Base-by-base conservation (phyloP, 2,113 vertebrate species). In the Delphinus delphis region DNA sequence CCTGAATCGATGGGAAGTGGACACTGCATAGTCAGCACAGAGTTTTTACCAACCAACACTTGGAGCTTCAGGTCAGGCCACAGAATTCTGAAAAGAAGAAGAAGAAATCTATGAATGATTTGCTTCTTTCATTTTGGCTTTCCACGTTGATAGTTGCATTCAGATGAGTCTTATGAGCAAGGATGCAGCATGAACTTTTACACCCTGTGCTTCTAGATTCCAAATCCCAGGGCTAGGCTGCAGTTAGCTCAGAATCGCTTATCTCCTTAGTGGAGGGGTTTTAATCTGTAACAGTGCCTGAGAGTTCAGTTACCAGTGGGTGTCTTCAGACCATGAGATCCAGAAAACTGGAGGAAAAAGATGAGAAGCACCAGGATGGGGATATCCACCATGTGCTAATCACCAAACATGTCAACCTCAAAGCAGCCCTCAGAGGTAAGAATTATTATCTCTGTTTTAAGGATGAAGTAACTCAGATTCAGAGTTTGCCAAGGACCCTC, bases 1-100 rank as follows among this genome's bases (percentile, higher is more conserved):
- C 41, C 44, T 26, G 77, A 88, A 41, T 70, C 60, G 10, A 36
- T 17, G 60, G 3, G 10, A 82, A 3, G 9, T 17, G 8, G 58
- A 41, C 23, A 63, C n/a, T 44, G n/a, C 0, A 5, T 10, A 11
- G 68, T 31, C 55, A 53, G 13, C 23, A 6, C 0, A 12, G 11
- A 14, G 10, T 41, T 82, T 89, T 44, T 20, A 13, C 20, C 60
- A 73, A 36, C 15, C 12, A 68, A 6, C 3, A 15, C 13, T 76
- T 14, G 18, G 58, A 41, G 47, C 71, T 74, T 62, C n/a, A 17
- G 33, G 36, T 41, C 33, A 36, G 58, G 38, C 31, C 3, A 0
- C 21, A 50, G 28, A 21, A 20, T 53, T 73, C 41, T 15, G 73
- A 71, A 88, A 76, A 90, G 14, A 84, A 33, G 10, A n/a, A 65